These are phyloP conservation scores for Rhegmatorhina hoffmannsi DNA, from an alignment of 2,113 vertebrate species.

Conservation along the genomic window DNA sequence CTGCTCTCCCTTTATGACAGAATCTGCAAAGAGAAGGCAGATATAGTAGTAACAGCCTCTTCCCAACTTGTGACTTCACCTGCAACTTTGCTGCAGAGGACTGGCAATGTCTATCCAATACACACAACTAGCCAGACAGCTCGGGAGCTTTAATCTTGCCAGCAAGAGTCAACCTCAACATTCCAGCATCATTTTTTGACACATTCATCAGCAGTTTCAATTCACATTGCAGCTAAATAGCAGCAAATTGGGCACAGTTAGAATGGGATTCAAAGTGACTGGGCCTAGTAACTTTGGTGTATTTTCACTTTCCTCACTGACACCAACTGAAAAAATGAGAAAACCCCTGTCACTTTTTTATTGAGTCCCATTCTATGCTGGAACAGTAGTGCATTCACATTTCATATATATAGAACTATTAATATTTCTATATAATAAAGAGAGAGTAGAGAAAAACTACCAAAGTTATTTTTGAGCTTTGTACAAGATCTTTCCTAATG, in stretches of 20 bases:
- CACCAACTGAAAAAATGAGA: background rate
- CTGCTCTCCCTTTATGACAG: background rate
- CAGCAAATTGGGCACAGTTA: background rate
- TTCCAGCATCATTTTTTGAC: background rate
- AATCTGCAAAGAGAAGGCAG: background rate
- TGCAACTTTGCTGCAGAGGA: background rate
- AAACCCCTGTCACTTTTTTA: background rate
- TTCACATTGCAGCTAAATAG: background rate
- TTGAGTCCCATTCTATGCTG: background rate
- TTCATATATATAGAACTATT: background rate
- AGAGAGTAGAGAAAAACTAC: background rate
- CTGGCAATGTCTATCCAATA: background rate
- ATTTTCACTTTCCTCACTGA: background rate
- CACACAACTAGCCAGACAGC: background rate
- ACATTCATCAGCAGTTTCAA: background rate
- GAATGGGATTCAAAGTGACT: background rate
- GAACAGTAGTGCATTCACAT: background rate
- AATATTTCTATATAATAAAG: background rate
- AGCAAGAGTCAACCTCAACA: background rate
- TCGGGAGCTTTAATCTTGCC: background rate
- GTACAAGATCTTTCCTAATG: background rate
- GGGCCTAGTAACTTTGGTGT: background rate
- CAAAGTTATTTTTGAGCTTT: background rate
- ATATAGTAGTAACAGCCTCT: background rate
- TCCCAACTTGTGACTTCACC: background rate